These are phyloP conservation scores for Mamestra brassicae DNA, from an alignment of 2,888 invertebrate species.

Conservation along the genomic window DNA sequence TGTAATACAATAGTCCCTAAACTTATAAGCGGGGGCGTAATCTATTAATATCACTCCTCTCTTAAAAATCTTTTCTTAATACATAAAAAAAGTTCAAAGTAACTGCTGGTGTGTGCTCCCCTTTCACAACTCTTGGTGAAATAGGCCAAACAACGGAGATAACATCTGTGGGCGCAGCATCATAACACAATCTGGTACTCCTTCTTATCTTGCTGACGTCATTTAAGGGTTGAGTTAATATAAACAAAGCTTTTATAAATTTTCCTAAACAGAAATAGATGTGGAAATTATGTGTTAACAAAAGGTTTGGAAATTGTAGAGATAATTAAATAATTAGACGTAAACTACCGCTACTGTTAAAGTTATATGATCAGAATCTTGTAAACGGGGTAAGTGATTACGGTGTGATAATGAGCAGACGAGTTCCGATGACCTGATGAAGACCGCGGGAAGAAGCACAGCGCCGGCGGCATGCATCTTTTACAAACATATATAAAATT, in stretches of 20 bases:
- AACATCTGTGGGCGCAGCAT: conserved; percentile 55
- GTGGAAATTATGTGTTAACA: not conserved
- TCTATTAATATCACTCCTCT: not conserved
- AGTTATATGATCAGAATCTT: not conserved
- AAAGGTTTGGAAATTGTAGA: not conserved
- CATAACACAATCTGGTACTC: conserved; percentile 20
- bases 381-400: not conserved
- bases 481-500: too few relatives aligned
- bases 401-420: not conserved
- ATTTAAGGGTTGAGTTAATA: conserved; percentile 17
- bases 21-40: not conserved
- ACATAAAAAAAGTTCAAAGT: conserved; percentile 19
- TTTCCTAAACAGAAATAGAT: not conserved
- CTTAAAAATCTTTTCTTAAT: conserved; percentile 5
- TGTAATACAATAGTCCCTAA: conserved; percentile 18
- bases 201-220: conserved; percentile 28
- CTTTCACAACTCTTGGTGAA: conserved; percentile 36
- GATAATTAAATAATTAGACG: not conserved
- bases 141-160: conserved; percentile 60
- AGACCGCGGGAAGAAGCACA: too few relatives aligned
- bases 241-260: conserved; percentile 18
- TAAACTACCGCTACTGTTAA: not conserved
- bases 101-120: conserved; percentile 35
- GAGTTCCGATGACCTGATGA: too few relatives aligned
- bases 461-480: too few relatives aligned